A percentile compares a stretch with the other conserved stretches of the same genome.
Evolutionary conservation across 2,113 vertebrate species (phyloP).

Genomic region (Rousettus leschenaultii): DNA sequence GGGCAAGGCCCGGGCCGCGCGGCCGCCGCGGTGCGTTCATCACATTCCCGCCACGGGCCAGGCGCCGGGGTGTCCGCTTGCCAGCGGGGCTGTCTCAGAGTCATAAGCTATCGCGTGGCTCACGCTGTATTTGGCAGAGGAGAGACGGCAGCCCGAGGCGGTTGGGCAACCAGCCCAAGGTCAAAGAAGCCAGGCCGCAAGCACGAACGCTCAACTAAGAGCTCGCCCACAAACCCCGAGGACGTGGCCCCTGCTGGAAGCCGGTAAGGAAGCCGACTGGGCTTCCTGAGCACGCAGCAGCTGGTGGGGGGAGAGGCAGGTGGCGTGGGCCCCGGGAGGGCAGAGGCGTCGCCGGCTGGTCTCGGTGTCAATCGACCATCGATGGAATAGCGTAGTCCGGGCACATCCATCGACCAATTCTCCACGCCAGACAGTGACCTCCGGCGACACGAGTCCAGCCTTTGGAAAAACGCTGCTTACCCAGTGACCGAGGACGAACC

Average conservation of each 20-base stretch:
- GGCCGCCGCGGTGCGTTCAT: too few relatives aligned
- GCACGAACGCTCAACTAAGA: neutral
- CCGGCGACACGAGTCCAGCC: neutral
- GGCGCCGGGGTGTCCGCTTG: fast-evolving
- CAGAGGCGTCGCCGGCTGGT: neutral
- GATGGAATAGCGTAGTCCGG: neutral
- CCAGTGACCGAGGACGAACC: neutral
- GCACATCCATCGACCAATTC: too few relatives aligned
- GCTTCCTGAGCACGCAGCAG: neutral
- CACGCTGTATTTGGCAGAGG: neutral
- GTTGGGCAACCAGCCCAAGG: too few relatives aligned
- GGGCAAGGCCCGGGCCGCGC: neutral
- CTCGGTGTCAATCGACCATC: too few relatives aligned
- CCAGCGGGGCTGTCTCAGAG: neutral
- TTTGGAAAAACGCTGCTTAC: neutral
- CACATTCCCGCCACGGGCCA: fast-evolving
- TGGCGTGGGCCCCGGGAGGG: neutral
- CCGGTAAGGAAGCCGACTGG: too few relatives aligned
- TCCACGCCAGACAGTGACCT: too few relatives aligned
- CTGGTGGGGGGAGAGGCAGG: too few relatives aligned
- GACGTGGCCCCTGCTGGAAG: neutral
- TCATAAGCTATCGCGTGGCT: too few relatives aligned
- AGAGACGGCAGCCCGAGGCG: neutral
- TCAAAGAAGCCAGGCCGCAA: neutral
- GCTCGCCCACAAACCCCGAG: neutral